phyloP scores from a whole-genome alignment of 2,797 vertebrate species.

The Spinibarbus caldwelli region DNA sequence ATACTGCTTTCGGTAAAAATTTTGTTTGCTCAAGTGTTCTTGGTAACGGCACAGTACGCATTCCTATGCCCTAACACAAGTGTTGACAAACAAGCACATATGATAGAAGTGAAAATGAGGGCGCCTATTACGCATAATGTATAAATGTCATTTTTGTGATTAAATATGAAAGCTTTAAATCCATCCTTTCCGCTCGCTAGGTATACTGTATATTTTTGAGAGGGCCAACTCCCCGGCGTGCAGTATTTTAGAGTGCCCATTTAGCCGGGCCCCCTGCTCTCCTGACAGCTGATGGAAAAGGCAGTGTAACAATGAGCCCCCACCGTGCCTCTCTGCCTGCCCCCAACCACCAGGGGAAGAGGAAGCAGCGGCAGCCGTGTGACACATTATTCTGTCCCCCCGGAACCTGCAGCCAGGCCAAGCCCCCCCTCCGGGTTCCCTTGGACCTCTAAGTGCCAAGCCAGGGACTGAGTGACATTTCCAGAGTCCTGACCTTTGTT shows the following conservation, averaged over 20 bases:
- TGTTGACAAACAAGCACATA: slow-evolving; percentile 50
- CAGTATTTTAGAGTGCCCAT: slow-evolving; percentile 66
- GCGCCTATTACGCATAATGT: slow-evolving; percentile 43
- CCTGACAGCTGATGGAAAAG: slow-evolving; percentile 67
- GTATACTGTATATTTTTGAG: slow-evolving; percentile 62
- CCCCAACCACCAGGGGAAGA: slow-evolving; percentile 62
- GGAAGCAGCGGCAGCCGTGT: slow-evolving; percentile 63
- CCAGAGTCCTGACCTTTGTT: slow-evolving; percentile 68
- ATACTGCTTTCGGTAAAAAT: background rate
- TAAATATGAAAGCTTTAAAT: slow-evolving; percentile 60
- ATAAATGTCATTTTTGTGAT: slow-evolving; percentile 59
- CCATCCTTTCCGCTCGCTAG: slow-evolving; percentile 55
- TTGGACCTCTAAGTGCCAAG: slow-evolving; percentile 64
- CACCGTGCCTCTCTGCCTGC: slow-evolving; percentile 60
- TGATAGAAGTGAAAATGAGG: background rate
- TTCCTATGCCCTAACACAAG: background rate
- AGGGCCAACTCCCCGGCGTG: slow-evolving; percentile 61
- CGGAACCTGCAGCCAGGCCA: slow-evolving; percentile 64
- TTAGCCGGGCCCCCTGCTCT: slow-evolving; percentile 64
- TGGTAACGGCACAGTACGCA: background rate
- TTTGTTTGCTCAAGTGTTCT: slow-evolving; percentile 18
- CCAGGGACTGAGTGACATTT: slow-evolving; percentile 67
- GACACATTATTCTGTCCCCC: slow-evolving; percentile 65
- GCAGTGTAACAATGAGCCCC: slow-evolving; percentile 65
- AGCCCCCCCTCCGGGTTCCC: slow-evolving; percentile 60